These are phyloP conservation scores for Hydroisotoma schaefferi DNA, from an alignment of 2,888 invertebrate genomes.

Conservation along the genomic window DNA sequence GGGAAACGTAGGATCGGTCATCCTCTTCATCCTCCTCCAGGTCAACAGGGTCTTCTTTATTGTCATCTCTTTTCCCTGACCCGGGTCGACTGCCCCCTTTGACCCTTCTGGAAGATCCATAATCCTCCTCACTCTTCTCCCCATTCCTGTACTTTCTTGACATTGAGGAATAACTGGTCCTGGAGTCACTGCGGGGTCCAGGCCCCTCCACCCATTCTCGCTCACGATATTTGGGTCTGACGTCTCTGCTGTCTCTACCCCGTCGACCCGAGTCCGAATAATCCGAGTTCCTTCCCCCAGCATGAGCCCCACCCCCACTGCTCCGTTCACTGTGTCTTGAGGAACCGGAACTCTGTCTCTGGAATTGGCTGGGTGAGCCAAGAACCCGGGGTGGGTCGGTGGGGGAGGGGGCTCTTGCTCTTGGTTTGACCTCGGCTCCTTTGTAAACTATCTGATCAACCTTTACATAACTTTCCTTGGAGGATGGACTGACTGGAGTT, in stretches of 20 bases:
- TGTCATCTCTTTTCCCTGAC: slow-evolving; percentile 7
- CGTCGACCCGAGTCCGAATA: slow-evolving; percentile 42
- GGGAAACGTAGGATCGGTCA: slow-evolving; percentile 42
- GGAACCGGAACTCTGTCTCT: slow-evolving; percentile 47
- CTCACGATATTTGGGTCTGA: slow-evolving; percentile 14
- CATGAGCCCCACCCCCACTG: slow-evolving; percentile 15
- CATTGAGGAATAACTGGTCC: slow-evolving; percentile 37
- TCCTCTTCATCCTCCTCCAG: slow-evolving; percentile 43
- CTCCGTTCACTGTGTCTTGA: slow-evolving; percentile 43
- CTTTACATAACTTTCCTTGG: too few relatives aligned
- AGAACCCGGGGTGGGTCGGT: slow-evolving; percentile 19
- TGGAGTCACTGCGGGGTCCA: slow-evolving; percentile 32
- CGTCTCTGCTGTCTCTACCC: slow-evolving; percentile 27
- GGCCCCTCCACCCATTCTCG: slow-evolving; percentile 23
- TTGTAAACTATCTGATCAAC: neutral
- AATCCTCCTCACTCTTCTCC: slow-evolving; percentile 45
- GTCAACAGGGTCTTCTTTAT: slow-evolving; percentile 30
- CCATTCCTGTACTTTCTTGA: slow-evolving; percentile 25
- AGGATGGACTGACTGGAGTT: slow-evolving; percentile 20
- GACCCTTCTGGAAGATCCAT: slow-evolving; percentile 22
- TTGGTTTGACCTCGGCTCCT: neutral
- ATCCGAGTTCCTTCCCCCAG: slow-evolving; percentile 39
- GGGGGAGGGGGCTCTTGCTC: slow-evolving; percentile 11
- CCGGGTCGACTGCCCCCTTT: slow-evolving; percentile 16
- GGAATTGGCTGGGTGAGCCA: slow-evolving; percentile 37